These are phyloP conservation scores for Hirtodrosophila trivittata DNA, from an alignment of 2,888 invertebrate genomes.

Conservation along the genomic window DNA sequence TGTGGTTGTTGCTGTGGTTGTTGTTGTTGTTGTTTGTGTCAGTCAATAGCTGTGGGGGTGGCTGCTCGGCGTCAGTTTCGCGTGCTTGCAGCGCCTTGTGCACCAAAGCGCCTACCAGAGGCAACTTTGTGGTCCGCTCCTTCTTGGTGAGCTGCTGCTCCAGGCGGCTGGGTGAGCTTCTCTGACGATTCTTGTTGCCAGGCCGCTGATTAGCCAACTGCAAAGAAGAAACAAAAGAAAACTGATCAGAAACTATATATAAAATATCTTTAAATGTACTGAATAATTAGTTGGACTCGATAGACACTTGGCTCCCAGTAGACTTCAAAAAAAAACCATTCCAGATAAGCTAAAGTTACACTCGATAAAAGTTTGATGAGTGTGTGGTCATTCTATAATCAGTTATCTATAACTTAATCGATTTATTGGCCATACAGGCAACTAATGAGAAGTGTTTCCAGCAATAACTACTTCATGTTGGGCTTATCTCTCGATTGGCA, in stretches of 20 bases:
- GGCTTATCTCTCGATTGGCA: conserved; percentile 58
- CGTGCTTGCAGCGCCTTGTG: conserved; percentile 48
- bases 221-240: conserved; percentile 8
- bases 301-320: too few relatives aligned
- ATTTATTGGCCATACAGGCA: conserved; percentile 15
- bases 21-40: conserved; percentile 2
- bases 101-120: conserved; percentile 60
- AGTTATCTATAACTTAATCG: background rate
- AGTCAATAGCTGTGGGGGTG: background rate
- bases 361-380: too few relatives aligned
- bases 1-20: background rate
- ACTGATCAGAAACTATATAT: background rate
- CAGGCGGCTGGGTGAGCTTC: conserved; percentile 22
- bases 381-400: too few relatives aligned
- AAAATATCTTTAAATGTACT: background rate
- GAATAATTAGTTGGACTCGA: too few relatives aligned
- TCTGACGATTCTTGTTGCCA: conserved; percentile 54
- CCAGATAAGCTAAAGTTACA: too few relatives aligned
- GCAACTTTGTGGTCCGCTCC: conserved; percentile 58
- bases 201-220: conserved; percentile 52
- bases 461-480: conserved; percentile 1
- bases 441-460: conserved; percentile 27
- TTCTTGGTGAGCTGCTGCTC: conserved; percentile 58
- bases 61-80: conserved; percentile 15
- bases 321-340: too few relatives aligned